A percentile compares a stretch with the other conserved stretches of the same genome.
These are phyloP conservation scores for Odocoileus hemionus DNA, from an alignment of 2,113 vertebrate genomes.

Conservation along the genomic window DNA sequence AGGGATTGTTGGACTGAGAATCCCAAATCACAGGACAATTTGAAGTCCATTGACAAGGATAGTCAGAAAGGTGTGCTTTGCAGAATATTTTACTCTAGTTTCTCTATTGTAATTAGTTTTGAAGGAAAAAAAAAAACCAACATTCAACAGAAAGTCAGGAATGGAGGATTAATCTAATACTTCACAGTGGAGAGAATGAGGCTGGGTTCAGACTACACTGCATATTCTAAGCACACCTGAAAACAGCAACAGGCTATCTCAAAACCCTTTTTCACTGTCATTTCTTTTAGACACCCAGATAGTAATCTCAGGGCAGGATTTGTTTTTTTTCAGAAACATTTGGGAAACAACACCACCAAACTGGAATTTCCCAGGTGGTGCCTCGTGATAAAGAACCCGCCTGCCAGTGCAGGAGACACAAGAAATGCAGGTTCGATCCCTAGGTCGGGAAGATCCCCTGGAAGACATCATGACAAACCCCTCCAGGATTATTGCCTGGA, in stretches of 20 bases:
- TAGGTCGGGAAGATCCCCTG: neutral
- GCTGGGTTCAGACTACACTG: neutral
- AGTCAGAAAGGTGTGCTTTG: slow-evolving; percentile 37
- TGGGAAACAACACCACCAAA: neutral
- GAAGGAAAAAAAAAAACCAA: neutral
- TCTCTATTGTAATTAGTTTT: slow-evolving; percentile 57
- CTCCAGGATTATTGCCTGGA: neutral
- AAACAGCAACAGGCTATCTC: neutral
- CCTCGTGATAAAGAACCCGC: neutral
- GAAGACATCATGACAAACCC: neutral
- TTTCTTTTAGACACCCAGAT: neutral
- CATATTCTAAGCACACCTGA: neutral
- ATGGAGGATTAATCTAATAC: neutral
- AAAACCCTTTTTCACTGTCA: neutral
- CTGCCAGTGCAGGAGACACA: neutral
- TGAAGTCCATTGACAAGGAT: slow-evolving; percentile 60
- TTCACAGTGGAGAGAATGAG: neutral
- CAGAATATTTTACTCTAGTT: slow-evolving; percentile 56
- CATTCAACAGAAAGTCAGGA: slow-evolving; percentile 28
- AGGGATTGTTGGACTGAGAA: slow-evolving; percentile 26
- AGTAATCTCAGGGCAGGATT: neutral
- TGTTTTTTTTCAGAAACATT: neutral
- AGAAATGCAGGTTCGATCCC: neutral
- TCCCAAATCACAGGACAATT: slow-evolving; percentile 67
- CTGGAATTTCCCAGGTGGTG: neutral